Base-by-base conservation (phyloP, 2,888 invertebrate species). In the Drosophila acutilabella region DNA sequence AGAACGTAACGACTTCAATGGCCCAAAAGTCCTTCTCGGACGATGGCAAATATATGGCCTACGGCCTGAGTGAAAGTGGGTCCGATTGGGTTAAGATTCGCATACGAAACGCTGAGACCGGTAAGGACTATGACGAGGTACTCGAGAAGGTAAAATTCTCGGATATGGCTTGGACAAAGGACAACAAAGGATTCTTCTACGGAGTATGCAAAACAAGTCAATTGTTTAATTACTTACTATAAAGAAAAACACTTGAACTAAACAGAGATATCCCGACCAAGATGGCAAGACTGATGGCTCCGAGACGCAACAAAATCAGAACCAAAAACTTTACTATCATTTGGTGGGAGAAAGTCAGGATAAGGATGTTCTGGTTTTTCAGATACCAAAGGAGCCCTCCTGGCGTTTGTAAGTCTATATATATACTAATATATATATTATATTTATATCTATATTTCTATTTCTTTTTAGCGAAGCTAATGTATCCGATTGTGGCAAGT, bases 21-120 rank as follows among this genome's bases (percentile, higher is more conserved):
- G 94, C 95, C 0, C 94, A 94, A 71, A 95, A 95, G 48, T 93
- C 95, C 30, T 98, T 98, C 93, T 97, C 98, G 0, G 96, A 98
- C 87, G 96, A 99, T 93, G 98, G 98, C 13, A 94, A 94, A 87
- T 95, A 95, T 26, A 96, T 97, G 93, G 98, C 98, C 0, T 99
- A 98, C 93, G 97, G 97, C 0, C 93, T 99, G 1, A 98, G 98
- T 78, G 95, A 95, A 70, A 97, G 97, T 92, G 99, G 99, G 0
- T 98, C 98, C 1, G 99, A 99, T 92, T 99, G 99, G 99, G 95
- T 96, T 77, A 97, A 96, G 53, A 97, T 99, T 86, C 96, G 96
- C 89, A 95, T 97, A 80, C 95, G 95, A 81, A 94, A 96, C 93
- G 95, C 96, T 0, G 94, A 92, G 44, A 92, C 93, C 93, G 96